Percentiles rank a stretch among this genome's conserved stretches.
Conservation (phyloP, 1,140 invertebrate genomes). For the Ceratosolen solmsi region DNA sequence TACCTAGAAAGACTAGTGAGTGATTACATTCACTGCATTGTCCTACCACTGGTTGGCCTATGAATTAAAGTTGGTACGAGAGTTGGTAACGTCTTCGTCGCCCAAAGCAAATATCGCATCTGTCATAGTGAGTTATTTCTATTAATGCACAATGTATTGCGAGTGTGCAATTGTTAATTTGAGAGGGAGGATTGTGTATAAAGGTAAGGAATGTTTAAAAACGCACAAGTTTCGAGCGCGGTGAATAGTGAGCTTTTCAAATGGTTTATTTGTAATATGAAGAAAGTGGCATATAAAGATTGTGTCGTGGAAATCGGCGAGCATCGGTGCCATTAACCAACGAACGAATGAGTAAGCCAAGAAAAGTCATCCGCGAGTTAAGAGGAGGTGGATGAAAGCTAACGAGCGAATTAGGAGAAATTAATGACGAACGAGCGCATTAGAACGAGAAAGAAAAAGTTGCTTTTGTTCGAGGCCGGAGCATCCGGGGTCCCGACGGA, state of each 20-base stretch:
- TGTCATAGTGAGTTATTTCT: conserved; percentile 16
- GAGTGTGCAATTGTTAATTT: not conserved
- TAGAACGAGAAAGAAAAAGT: no score
- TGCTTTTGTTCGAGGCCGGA: no score
- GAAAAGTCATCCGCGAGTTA: no score
- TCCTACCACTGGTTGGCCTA: not conserved
- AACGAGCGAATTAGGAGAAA: not conserved
- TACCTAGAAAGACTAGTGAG: not conserved
- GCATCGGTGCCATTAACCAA: no score
- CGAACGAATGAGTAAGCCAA: no score
- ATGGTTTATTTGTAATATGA: no score
- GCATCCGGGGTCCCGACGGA: no score
- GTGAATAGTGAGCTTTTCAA: no score
- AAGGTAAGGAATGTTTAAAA: not conserved
- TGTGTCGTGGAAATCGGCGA: no score
- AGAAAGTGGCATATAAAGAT: no score
- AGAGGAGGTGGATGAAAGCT: no score
- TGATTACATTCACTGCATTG: conserved; percentile 2
- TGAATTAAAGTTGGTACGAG: not conserved
- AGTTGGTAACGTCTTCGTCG: not conserved
- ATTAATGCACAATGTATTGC: not conserved
- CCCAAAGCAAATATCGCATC: not conserved
- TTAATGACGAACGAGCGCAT: not conserved
- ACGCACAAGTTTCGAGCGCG: no score
- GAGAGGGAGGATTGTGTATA: not conserved